Base-by-base conservation (phyloP, 2,888 invertebrate species). In the Ariolimax columbianus region DNA sequence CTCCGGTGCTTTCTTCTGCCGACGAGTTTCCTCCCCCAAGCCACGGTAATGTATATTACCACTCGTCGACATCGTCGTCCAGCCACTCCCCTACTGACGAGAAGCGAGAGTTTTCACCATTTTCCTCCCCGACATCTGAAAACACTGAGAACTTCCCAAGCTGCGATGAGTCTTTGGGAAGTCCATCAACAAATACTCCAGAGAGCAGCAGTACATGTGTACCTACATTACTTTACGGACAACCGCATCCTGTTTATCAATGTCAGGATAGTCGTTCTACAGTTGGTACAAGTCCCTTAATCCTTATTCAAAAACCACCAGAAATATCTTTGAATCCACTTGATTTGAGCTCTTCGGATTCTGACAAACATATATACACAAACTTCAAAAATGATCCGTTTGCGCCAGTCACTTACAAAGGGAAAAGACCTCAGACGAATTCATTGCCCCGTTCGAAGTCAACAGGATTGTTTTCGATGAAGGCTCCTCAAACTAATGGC, bases 81-180 rank as follows among this genome's bases (percentile, higher is more conserved):
- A 2, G 47, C 0, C 77, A 70, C 40, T 55, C 77, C 17, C 51
- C 55, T n/a, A 78, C 38, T 36, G 83, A 83, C 3, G 83, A 78
- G 23, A 68, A 40, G 0, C 47, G 70, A 23, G 83, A 78, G 70
- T 77, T 83, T 40, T 77, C 83, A 14, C 51, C 83, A 26, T 36
- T 83, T 3, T 47, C 77, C 2, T 72, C 85, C 4, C 82, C 47
- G 14, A 33, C 85, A 38, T 78, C 85, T 36, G 77, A 51, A 78
- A 77, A 66, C 72, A 81, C 72, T 38, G 72, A 83, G 9, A 78
- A 78, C 9, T 83, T 83, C 23, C 51, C 78, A 33, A 36, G 26
- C 2, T 78, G 70, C 36, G 36, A 23, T n/a, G 78, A 78, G 19
- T 70, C 70, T 14, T 47, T 55, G 9, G 77, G 26, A 40, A 78